These are phyloP conservation scores for Arenaria interpres DNA, from an alignment of 2,113 vertebrate species.

Conservation along the genomic window DNA sequence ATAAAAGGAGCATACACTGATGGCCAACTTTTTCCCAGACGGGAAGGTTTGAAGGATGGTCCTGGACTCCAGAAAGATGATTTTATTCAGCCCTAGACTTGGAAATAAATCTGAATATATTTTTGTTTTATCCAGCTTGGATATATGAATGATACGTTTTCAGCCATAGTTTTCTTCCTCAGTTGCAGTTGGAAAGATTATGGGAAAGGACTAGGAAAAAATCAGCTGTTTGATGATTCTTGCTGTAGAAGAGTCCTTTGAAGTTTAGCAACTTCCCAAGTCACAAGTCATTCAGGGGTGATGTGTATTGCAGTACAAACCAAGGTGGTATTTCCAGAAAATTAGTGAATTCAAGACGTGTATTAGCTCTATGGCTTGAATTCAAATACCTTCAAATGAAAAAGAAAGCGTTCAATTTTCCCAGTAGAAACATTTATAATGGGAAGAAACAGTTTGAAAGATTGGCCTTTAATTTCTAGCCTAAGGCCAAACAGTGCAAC, in stretches of 20 bases:
- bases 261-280: not conserved
- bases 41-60: not conserved
- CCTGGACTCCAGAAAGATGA: not conserved
- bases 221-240: not conserved
- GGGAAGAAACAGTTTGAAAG: not conserved
- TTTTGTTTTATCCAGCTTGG: not conserved
- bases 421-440: not conserved
- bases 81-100: not conserved
- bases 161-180: not conserved
- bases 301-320: not conserved
- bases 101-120: not conserved
- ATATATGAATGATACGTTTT: not conserved
- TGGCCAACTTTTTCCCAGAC: not conserved
- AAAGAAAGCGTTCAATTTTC: not conserved
- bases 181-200: not conserved
- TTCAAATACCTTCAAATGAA: not conserved
- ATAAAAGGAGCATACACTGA: accelerated
- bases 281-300: not conserved
- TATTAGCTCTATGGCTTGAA: not conserved
- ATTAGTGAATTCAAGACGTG: not conserved
- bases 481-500: not conserved
- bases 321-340: not conserved
- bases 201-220: not conserved
- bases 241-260: not conserved
- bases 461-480: not conserved